These are phyloP conservation scores for Acanthurus tractus DNA, from an alignment of 2,797 vertebrate genomes.

Conservation along the genomic window DNA sequence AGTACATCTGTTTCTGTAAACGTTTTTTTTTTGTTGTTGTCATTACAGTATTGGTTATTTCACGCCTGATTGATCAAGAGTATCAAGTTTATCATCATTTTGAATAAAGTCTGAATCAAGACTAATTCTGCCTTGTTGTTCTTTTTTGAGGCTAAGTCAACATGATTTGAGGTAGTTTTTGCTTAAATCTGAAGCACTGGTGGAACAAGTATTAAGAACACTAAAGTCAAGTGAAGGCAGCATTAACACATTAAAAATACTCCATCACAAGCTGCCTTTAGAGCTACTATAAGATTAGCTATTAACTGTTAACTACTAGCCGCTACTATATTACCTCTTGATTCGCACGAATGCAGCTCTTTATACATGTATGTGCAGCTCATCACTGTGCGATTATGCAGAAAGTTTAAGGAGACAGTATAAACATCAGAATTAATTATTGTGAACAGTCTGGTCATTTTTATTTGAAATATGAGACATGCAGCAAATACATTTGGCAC, in stretches of 20 bases:
- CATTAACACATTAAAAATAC: not conserved
- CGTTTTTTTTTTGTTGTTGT: conserved; percentile 41
- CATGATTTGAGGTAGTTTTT: not conserved
- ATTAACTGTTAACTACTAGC: too few relatives aligned
- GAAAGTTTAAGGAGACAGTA: too few relatives aligned
- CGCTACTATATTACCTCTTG: too few relatives aligned
- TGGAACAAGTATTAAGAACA: not conserved
- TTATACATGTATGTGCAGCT: too few relatives aligned
- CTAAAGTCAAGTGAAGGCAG: too few relatives aligned
- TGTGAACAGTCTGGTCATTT: conserved; percentile 4
- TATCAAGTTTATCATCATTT: conserved; percentile 76
- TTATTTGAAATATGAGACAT: conserved; percentile 37
- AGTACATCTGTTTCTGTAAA: conserved; percentile 47
- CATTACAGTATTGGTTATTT: conserved; percentile 82
- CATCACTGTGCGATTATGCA: too few relatives aligned
- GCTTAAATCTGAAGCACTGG: not conserved
- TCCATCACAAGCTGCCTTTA: not conserved
- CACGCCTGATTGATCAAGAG: conserved; percentile 76
- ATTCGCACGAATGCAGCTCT: too few relatives aligned
- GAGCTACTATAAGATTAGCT: too few relatives aligned
- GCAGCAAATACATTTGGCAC: not conserved
- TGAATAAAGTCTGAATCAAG: conserved; percentile 81
- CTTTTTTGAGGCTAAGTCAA: not conserved
- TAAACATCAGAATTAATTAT: not conserved
- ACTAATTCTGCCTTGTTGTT: conserved; percentile 26